Conservation (phyloP, 2,888 invertebrate species). For the Amiota mariae region DNA sequence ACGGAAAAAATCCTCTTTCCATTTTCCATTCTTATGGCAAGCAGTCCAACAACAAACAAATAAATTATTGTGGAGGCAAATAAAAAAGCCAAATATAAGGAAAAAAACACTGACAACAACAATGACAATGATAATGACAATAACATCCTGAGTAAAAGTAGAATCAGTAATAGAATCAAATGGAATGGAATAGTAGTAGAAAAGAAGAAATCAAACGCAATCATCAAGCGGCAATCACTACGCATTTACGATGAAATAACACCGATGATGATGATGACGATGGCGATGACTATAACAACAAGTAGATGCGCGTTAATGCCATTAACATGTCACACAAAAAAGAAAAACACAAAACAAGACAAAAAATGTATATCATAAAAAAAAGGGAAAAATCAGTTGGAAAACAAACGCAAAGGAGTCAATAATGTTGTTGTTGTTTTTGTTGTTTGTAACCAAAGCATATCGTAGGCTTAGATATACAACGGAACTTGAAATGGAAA, state of each 20-base stretch:
- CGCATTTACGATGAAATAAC: background rate
- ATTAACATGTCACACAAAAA: background rate
- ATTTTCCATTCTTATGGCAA: background rate
- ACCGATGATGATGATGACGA: background rate
- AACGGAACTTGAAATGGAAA: too few species aligned
- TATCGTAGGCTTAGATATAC: too few species aligned
- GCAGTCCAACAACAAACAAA: conserved; percentile 14
- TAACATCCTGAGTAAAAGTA: background rate
- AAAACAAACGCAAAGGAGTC: too few species aligned
- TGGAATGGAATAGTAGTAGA: background rate
- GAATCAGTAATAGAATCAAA: background rate
- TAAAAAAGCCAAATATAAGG: background rate
- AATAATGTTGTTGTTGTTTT: too few species aligned
- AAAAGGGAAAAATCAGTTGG: too few species aligned
- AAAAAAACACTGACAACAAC: too few species aligned
- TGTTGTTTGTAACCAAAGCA: too few species aligned
- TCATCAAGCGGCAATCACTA: background rate
- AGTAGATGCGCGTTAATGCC: background rate
- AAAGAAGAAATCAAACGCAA: background rate
- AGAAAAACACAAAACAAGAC: too few species aligned
- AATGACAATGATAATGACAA: background rate
- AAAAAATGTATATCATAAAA: too few species aligned
- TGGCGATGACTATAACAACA: background rate
- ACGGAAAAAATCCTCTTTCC: too few species aligned
- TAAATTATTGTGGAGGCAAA: background rate